Percentiles rank a stretch among this genome's conserved stretches.
phyloP scores from a whole-genome alignment of 2,113 vertebrate genomes.

The Pelecanus crispus region DNA sequence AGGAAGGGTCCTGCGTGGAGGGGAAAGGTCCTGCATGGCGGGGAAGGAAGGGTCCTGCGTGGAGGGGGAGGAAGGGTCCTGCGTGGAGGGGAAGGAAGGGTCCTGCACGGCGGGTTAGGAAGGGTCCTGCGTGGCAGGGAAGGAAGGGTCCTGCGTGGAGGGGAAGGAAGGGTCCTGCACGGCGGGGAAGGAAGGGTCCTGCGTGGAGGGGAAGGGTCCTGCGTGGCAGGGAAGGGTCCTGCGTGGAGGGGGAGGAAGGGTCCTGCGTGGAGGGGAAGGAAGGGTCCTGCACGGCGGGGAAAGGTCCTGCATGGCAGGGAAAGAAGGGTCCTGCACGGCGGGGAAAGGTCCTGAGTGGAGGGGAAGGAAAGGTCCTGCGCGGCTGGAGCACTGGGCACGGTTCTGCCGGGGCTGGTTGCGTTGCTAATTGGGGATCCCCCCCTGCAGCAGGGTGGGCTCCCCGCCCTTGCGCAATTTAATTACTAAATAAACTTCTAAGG shows the following conservation, averaged over 20 bases:
- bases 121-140: too few relatives aligned
- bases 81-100: not conserved
- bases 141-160: too few relatives aligned
- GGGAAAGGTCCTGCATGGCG: too few relatives aligned
- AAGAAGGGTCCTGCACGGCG: too few relatives aligned
- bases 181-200: not conserved
- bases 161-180: too few relatives aligned
- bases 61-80: not conserved
- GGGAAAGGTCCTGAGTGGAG: not conserved
- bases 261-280: not conserved
- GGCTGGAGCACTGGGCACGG: not conserved
- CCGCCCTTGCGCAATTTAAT: not conserved
- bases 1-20: not conserved
- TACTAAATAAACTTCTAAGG: not conserved
- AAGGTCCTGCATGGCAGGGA: too few relatives aligned
- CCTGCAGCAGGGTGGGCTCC: not conserved
- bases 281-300: too few relatives aligned
- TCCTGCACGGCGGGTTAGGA: not conserved
- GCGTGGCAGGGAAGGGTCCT: too few relatives aligned
- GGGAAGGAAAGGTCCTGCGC: not conserved
- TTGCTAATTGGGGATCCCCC: not conserved
- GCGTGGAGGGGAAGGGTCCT: not conserved
- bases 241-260: too few relatives aligned
- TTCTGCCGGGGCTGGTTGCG: not conserved
- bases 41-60: too few relatives aligned